Evolutionary conservation across 2,888 invertebrate genomes (phyloP), one percentile per base, ranked within the genome.

Genomic region (Rotaria macrura): DNA sequence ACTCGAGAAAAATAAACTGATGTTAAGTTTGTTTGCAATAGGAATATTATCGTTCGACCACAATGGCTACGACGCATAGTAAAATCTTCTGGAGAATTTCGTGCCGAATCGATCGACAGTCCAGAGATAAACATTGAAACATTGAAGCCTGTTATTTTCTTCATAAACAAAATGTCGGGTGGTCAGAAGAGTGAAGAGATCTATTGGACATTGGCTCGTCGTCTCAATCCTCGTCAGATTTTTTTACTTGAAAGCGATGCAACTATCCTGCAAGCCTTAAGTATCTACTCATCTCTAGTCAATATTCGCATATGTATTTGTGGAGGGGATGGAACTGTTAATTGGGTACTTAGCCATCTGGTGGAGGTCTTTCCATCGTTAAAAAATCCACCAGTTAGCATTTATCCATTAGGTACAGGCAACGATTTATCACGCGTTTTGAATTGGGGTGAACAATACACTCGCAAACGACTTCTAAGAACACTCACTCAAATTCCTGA

Each of bases 311-410:
- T 47, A n/a, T 47, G 47, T 95, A 95, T 91, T 94, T 99, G 99
- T 92, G 99, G 99, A 86, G 99, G 99, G 25, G 99, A 99, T 91
- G 99, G 99, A 87, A 99, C 99, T 85, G 97, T 99, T 89, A 99
- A 99, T 87, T 99, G 99, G 91, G 98, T 98, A 88, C 93, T 99
- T 88, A 98, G 99, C 92, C 99, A 99, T 92, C 93, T 99, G 90
- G 99, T 99, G 92, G 99, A 99, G 92, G 98, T 99, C 43, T 98
- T 99, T 57, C 90, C 99, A 92, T 99, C 99, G 92, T 97, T 97
- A 88, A 96, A 96, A 92, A 96, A 96, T 89, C 99, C 99, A 84
- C 97, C 99, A 85, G 97, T 98, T 96, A 40, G 96, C 52, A 95
- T 96, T 4, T 92, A 96, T 86, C 96, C 96, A 0, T 91, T 96